Evolutionary conservation across 2,797 vertebrate species (phyloP).

Genomic region (Acestrorhynchus altus): DNA sequence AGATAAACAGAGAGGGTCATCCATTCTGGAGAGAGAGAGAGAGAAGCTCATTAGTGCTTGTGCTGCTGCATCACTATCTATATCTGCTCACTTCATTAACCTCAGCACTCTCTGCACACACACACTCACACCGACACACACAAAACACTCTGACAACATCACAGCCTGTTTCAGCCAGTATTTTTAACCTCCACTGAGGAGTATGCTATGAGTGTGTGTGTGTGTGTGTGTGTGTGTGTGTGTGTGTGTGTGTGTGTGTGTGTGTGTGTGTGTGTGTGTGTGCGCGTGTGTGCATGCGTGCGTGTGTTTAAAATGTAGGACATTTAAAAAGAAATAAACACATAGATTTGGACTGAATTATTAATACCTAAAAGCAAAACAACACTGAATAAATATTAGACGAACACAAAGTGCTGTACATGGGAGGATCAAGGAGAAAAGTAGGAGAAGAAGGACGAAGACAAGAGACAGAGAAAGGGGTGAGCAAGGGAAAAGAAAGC

Average conservation of each 20-base stretch:
- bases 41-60: constrained; percentile 45
- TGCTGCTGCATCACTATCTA: constrained; percentile 48
- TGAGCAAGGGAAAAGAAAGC: too few relatives aligned
- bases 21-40: constrained; percentile 82
- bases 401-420: not conserved
- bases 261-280: constrained; percentile 9
- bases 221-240: constrained; percentile 21
- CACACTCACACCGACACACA: not conserved
- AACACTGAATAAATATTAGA: constrained; percentile 11
- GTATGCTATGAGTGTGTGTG: constrained; percentile 17
- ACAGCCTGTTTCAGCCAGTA: constrained; percentile 41
- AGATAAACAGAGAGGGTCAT: constrained; percentile 92
- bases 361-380: constrained; percentile 1
- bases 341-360: not conserved
- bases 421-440: not conserved
- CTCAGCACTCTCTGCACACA: constrained; percentile 32
- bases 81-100: constrained; percentile 56
- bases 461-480: not conserved
- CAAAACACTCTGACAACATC: constrained; percentile 8
- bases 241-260: constrained; percentile 20
- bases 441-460: not conserved
- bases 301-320: not conserved
- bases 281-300: not conserved
- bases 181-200: constrained; percentile 24
- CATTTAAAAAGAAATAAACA: constrained; percentile 20